Evolutionary conservation across 1,140 invertebrate genomes (phyloP).

Genomic region (Littorina saxatilis): DNA sequence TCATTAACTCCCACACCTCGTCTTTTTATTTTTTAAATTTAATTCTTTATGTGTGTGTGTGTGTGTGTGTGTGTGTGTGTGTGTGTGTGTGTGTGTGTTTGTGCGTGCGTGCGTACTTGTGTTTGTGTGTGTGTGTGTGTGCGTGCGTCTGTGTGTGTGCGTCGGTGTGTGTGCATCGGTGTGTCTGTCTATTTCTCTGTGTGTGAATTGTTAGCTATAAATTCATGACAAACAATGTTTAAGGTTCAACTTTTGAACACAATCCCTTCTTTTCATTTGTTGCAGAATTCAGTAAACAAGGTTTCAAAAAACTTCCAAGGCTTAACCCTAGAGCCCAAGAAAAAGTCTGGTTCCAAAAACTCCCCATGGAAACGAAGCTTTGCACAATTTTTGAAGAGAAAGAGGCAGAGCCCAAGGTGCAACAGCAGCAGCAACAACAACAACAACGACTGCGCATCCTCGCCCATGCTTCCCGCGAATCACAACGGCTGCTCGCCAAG

Average conservation of each 20-base stretch:
- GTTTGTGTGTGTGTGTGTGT: too few species aligned
- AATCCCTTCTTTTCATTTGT: conserved; percentile 26
- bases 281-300: conserved; percentile 59
- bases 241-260: too few species aligned
- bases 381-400: conserved; percentile 64
- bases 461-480: conserved; percentile 35
- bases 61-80: neutral
- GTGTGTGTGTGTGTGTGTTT: too few species aligned
- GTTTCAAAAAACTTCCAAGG: conserved; percentile 37
- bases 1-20: too few species aligned
- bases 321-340: conserved; percentile 46
- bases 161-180: too few species aligned
- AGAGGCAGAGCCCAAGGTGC: conserved; percentile 45
- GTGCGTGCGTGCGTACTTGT: too few species aligned
- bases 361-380: conserved; percentile 65
- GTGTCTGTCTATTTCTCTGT: too few species aligned
- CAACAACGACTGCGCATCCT: conserved; percentile 51
- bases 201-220: neutral
- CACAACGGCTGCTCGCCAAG: conserved; percentile 54
- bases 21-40: too few species aligned
- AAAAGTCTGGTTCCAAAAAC: conserved; percentile 56
- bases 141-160: too few species aligned
- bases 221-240: too few species aligned
- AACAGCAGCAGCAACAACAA: conserved; percentile 56
- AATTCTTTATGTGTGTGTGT: neutral